Evolutionary conservation across 1,140 invertebrate genomes (phyloP).

Genomic region (Drosophila parabipectinata): DNA sequence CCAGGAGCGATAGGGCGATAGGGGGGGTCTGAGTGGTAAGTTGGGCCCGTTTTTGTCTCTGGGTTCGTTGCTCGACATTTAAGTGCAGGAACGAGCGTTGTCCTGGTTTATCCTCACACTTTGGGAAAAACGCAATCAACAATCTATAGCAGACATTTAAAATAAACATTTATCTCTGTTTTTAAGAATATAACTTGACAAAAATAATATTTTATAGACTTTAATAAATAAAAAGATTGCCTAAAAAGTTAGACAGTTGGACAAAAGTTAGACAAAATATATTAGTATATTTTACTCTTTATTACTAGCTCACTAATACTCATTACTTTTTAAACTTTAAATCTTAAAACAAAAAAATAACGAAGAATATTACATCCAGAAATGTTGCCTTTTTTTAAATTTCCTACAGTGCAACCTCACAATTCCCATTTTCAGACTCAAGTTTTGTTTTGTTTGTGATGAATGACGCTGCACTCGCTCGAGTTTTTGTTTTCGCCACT

Average conservation of each 20-base stretch:
- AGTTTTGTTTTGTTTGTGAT: slow-evolving; percentile 67
- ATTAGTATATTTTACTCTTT: too few species aligned
- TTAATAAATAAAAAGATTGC: too few species aligned
- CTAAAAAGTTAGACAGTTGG: too few species aligned
- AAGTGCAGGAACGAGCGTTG: slow-evolving; percentile 72
- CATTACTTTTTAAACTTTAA: too few species aligned
- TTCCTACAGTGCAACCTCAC: slow-evolving; percentile 32
- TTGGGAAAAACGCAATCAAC: slow-evolving; percentile 20
- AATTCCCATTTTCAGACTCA: slow-evolving; percentile 29
- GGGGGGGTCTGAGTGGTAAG: slow-evolving; percentile 8
- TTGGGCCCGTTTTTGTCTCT: slow-evolving; percentile 71
- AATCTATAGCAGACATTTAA: background rate
- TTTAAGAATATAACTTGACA: too few species aligned
- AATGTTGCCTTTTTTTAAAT: background rate
- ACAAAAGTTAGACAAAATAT: too few species aligned
- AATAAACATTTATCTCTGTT: background rate
- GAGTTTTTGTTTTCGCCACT: slow-evolving; percentile 64
- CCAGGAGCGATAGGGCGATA: slow-evolving; percentile 17
- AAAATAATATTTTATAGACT: too few species aligned
- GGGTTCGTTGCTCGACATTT: slow-evolving; percentile 75
- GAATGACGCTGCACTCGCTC: slow-evolving; percentile 75
- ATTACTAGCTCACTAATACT: too few species aligned
- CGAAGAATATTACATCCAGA: too few species aligned
- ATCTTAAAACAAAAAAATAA: too few species aligned
- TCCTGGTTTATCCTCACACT: slow-evolving; percentile 57